A percentile compares a stretch with the other conserved stretches of the same genome.
Evolutionary conservation across 2,888 invertebrate species (phyloP).

Genomic region (Tortrix viridana): DNA sequence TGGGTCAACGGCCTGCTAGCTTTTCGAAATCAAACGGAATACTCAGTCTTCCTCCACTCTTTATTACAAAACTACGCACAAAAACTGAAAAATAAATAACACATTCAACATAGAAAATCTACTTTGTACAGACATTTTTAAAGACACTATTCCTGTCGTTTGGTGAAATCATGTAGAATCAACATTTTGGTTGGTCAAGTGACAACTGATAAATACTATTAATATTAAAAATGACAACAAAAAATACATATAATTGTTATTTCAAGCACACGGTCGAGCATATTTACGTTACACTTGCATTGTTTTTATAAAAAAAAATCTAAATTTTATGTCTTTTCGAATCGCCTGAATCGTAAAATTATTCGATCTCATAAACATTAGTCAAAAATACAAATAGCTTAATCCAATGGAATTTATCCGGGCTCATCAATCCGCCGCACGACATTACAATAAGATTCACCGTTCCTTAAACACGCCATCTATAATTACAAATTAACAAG

Average conservation of each 20-base stretch:
- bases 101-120: slow-evolving; percentile 24
- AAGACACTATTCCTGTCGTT: too few relatives aligned
- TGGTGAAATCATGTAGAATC: too few relatives aligned
- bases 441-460: not conserved
- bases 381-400: slow-evolving; percentile 2
- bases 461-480: slow-evolving; percentile 15
- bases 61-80: slow-evolving; percentile 21
- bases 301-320: slow-evolving; percentile 4
- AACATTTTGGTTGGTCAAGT: not conserved
- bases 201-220: not conserved
- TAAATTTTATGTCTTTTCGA: not conserved
- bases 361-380: not conserved
- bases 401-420: not conserved
- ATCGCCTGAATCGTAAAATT: not conserved
- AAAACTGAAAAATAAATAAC: slow-evolving; percentile 16
- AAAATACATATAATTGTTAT: too few relatives aligned
- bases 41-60: slow-evolving; percentile 34
- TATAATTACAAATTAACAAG: slow-evolving; percentile 30
- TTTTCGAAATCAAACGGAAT: not conserved
- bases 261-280: not conserved
- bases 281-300: not conserved
- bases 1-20: not conserved
- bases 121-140: slow-evolving; percentile 6
- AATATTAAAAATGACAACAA: not conserved
- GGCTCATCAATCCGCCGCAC: not conserved